Base-by-base conservation (phyloP, 2,113 vertebrate species). In the Lagopus muta region DNA sequence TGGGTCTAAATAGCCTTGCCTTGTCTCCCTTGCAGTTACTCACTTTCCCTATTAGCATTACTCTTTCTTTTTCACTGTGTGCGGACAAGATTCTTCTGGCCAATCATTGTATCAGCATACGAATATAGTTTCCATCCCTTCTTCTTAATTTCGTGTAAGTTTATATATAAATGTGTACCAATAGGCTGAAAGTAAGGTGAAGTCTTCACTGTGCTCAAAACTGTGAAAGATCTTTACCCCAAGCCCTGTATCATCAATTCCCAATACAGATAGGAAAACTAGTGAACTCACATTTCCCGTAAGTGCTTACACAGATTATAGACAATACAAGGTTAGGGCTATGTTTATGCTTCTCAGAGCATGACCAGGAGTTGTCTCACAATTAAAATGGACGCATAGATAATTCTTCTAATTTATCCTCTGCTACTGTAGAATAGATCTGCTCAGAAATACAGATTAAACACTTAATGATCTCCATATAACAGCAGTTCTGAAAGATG, bases 221-320 rank as follows among this genome's bases (percentile, higher is more conserved):
- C 0, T 60, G 42, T 3, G 6, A 48, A 74, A 60, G 8, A 30
- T 58, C 30, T 62, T 66, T 27, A 66, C 10, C 6, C 61, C 14
- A 70, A 83, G 20, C 5, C 8, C 17, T 1, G 1, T 24, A 36
- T 10, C 18, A 72, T 69, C 19, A 25, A 91, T 61, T 67, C 42
- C 38, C 61, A 45, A 10, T 5, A 48, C 2, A 75, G 13, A 55
- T 11, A 42, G 3, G 10, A 6, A 54, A 84, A 62, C 6, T 2
- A 58, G 6, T 42, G 8, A 81, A n/a, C 5, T 77, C 9, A 2
- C 1, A 4, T 11, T 24, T 42, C 19, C n/a, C 1, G 1, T 15
- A 22, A 60, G 11, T 62, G 45, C 40, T n/a, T 34, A 55, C 0
- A 38, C 14, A 78, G 25, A 74, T 50, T 28, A 74, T 2, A 71